Evolutionary conservation across 2,113 vertebrate species (phyloP).

Genomic region (Muntiacus reevesi): DNA sequence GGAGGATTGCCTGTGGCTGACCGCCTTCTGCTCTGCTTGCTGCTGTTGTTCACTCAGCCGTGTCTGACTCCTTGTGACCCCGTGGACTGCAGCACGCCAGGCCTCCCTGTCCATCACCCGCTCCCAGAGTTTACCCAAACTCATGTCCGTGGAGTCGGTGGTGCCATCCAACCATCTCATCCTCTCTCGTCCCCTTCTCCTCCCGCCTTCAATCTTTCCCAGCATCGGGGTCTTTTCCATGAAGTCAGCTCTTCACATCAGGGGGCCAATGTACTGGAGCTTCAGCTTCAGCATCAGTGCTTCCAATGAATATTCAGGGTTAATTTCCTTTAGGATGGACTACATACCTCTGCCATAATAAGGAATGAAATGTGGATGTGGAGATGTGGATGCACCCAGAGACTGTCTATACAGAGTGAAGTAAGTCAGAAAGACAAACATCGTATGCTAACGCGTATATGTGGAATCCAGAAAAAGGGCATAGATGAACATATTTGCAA

Average conservation of each 20-base stretch:
- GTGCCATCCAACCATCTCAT: not conserved
- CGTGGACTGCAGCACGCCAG: accelerated
- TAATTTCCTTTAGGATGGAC: not conserved
- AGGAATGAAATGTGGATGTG: not conserved
- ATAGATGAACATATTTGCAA: not conserved
- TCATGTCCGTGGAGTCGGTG: accelerated
- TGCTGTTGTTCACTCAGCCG: not conserved
- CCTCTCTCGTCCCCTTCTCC: not conserved
- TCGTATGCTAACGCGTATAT: accelerated
- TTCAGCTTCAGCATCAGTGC: not conserved
- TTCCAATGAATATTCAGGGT: not conserved
- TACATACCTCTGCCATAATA: not conserved
- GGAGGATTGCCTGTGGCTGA: not conserved
- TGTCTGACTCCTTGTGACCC: not conserved
- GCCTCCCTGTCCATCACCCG: not conserved
- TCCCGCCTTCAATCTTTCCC: not conserved
- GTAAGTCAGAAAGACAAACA: not conserved
- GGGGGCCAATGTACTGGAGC: not conserved
- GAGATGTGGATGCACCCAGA: not conserved
- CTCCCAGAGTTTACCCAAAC: not conserved
- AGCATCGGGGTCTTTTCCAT: not conserved
- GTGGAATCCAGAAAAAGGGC: not conserved
- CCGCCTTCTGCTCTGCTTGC: not conserved
- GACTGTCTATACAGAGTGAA: not conserved
- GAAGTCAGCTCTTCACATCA: not conserved